Conservation (phyloP, 2,113 vertebrate species). For the Gobio gobio region DNA sequence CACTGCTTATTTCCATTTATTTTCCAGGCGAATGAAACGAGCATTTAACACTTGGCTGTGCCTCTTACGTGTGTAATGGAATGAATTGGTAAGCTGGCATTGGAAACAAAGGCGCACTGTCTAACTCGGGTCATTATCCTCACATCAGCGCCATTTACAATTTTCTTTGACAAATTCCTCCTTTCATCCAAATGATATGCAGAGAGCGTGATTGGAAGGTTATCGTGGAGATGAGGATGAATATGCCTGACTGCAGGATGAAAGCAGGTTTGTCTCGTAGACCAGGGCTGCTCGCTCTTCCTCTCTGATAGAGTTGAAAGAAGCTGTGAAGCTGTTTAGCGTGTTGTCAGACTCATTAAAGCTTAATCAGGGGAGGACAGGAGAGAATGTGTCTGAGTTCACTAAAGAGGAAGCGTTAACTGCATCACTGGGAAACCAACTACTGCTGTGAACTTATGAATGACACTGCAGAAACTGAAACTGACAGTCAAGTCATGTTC, state of each 20-base stretch:
- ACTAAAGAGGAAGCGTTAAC: slow-evolving; percentile 19
- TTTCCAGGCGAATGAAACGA: slow-evolving; percentile 11
- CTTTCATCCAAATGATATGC: slow-evolving; percentile 25
- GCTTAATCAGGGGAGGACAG: slow-evolving; percentile 21
- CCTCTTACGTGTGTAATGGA: slow-evolving; percentile 10
- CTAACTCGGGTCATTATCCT: slow-evolving; percentile 3
- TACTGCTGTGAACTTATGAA: not conserved
- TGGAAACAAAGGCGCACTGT: slow-evolving; percentile 3
- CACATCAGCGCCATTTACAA: slow-evolving; percentile 25
- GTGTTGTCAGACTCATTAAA: slow-evolving; percentile 40
- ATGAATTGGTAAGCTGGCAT: slow-evolving; percentile 9
- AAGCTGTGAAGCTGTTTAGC: slow-evolving; percentile 26
- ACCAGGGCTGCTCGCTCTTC: not conserved
- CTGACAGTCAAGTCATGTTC: not conserved
- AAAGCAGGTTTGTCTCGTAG: slow-evolving; percentile 22
- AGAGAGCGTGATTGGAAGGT: not conserved
- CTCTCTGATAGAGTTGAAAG: slow-evolving; percentile 14
- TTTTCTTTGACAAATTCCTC: slow-evolving; percentile 15
- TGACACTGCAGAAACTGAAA: slow-evolving; percentile 1
- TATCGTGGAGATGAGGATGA: not conserved
- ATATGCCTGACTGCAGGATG: slow-evolving; percentile 8
- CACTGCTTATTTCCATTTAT: not conserved
- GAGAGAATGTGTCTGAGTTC: slow-evolving; percentile 19
- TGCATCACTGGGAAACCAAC: not conserved
- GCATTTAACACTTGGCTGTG: slow-evolving; percentile 32